Evolutionary conservation across 2,797 vertebrate species (phyloP).

Genomic region (Steatocranus sp.): DNA sequence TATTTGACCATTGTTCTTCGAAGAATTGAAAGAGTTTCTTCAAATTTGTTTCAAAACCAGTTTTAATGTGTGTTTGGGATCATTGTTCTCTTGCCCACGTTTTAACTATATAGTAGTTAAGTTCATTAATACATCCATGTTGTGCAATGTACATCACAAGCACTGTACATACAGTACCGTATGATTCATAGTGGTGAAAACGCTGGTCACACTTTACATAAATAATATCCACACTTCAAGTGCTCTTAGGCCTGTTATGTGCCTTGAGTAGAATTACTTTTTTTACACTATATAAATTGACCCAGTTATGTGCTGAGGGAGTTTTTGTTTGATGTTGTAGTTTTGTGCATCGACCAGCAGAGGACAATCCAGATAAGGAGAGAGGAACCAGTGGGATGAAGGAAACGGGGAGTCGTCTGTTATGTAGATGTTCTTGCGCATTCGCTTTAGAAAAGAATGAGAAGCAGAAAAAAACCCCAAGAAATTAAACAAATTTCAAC

Average conservation of each 20-base stretch:
- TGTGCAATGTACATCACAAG: background rate
- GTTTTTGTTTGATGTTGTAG: slow-evolving; percentile 1
- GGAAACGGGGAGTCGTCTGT: background rate
- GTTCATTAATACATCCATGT: background rate
- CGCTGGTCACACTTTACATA: rapidly evolving
- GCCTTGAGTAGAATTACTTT: background rate
- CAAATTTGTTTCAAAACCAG: background rate
- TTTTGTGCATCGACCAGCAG: slow-evolving; percentile 38
- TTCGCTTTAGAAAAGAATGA: rapidly evolving
- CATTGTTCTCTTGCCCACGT: background rate
- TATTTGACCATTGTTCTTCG: background rate
- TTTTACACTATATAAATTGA: background rate
- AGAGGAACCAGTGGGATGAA: background rate
- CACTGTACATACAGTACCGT: background rate
- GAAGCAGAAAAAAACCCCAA: background rate
- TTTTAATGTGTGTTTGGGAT: background rate
- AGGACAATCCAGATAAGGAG: slow-evolving; percentile 16
- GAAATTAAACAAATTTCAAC: background rate
- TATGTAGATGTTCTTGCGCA: background rate
- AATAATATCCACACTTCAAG: background rate
- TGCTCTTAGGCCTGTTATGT: background rate
- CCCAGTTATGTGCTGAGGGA: background rate
- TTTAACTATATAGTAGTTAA: background rate
- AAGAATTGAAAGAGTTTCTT: background rate
- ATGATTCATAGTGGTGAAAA: background rate